Evolutionary conservation across 2,888 invertebrate species (phyloP), one percentile per base, ranked within the genome.

Genomic region (Doris montereyensis): DNA sequence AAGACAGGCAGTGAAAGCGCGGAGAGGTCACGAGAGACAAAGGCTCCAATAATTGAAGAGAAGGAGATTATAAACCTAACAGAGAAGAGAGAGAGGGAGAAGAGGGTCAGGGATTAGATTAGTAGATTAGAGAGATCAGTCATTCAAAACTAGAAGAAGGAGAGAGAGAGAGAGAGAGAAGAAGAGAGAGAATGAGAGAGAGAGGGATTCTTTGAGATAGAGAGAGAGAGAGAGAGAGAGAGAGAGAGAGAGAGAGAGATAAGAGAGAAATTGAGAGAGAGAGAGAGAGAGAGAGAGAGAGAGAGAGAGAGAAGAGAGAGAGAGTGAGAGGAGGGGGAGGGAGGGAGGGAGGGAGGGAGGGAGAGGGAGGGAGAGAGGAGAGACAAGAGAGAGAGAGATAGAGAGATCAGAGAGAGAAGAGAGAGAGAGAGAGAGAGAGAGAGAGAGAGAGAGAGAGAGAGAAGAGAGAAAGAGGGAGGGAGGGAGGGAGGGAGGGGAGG

Each of bases 201-300:
- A 58, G 1, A 24, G 52, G 21, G 52, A 41, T n/a, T n/a, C n/a
- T n/a, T n/a, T n/a, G n/a, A n/a, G n/a, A n/a, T n/a, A n/a, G n/a
- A n/a, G n/a, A n/a, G 21, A 72, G 35, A 71, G 17, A 71, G 35
- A 71, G 35, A 71, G 35, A 71, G n/a, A 41, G 8, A n/a, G 4
- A 41, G 0, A 41, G 10, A 4, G 3, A 72, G 13, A n/a, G 24
- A 57, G 17, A 41, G 52, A 41, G 52, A 41, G 17, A 17, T 10
- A 41, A 17, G 17, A 41, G 52, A 41, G 17, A 17, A 41, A 41
- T 5, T 10, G 17, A 17, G 17, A 41, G 52, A 41, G 17, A 17
- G 17, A 41, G 52, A 41, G 17, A 17, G 17, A 41, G 52, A 41
- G 17, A 17, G 17, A 41, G 52, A 41, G 17, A 17, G 17, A 41